phyloP scores from a whole-genome alignment of 1,140 invertebrate genomes.

The Pygmarrhopalites habei region DNA sequence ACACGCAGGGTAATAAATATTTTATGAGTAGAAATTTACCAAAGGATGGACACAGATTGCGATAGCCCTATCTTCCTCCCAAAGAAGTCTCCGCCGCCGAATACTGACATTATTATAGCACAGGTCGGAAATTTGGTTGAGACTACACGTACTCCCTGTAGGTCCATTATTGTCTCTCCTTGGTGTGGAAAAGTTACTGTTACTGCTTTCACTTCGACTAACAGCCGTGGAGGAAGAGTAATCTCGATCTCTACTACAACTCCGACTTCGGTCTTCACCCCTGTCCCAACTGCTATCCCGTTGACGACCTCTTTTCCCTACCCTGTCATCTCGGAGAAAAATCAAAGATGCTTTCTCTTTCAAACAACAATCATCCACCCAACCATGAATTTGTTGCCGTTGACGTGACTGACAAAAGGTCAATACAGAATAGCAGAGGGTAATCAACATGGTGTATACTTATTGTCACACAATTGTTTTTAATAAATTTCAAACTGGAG shows the following conservation, averaged over 20 bases:
- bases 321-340: slow-evolving; percentile 10
- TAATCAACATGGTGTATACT: slow-evolving; percentile 31
- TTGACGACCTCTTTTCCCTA: background rate
- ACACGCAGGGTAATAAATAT: background rate
- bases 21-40: slow-evolving; percentile 12
- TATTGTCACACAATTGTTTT: too few species aligned
- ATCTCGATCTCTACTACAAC: background rate
- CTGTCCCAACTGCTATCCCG: background rate
- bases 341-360: slow-evolving; percentile 23
- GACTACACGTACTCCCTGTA: slow-evolving; percentile 10
- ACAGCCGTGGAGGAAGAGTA: slow-evolving; percentile 7
- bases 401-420: slow-evolving; percentile 35
- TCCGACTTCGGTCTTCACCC: background rate
- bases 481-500: too few species aligned
- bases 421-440: slow-evolving; percentile 31
- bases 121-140: slow-evolving; percentile 27
- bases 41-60: slow-evolving; percentile 17
- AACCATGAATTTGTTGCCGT: slow-evolving; percentile 17
- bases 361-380: slow-evolving; percentile 29
- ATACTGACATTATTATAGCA: slow-evolving; percentile 25
- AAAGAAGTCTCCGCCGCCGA: slow-evolving; percentile 15
- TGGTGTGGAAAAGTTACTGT: background rate
- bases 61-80: slow-evolving; percentile 23
- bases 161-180: background rate
- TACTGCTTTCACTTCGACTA: slow-evolving; percentile 18